Evolutionary conservation across 2,888 invertebrate genomes (phyloP), one percentile per base, ranked within the genome.

Genomic region (Lasioglossum vierecki): DNA sequence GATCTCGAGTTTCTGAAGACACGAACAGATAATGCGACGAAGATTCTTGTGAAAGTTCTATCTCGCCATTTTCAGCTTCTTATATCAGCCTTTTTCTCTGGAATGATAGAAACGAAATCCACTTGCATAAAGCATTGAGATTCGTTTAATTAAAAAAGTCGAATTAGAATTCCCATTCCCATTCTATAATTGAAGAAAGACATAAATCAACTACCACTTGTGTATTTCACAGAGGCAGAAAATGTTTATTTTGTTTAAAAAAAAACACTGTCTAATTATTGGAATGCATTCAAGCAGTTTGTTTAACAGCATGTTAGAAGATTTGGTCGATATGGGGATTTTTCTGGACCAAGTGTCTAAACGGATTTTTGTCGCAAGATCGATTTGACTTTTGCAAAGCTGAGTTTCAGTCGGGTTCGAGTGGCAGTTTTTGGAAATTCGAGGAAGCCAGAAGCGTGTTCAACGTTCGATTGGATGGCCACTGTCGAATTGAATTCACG

Each of bases 401-500:
- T 11, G 26, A 26, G 11, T 60, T 26, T 26, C n/a, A 4, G 26
- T 60, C 60, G 60, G 13, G 5, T 3, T 9, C 26, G 60, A 13
- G 1, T 22, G 13, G 5, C 60, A 8, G 26, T 13, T 39, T 68
- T 39, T 4, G 3, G 68, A 9, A 68, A 39, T 9, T 39, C 39
- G 68, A 22, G 22, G 18, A 68, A 18, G 68, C n/a, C 18, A 39
- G 39, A 68, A 39, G 22, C 22, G 39, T 39, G 35, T 68, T 39
- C 11, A 18, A 68, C 22, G 9, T 39, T 68, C 39, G 70, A 22
- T n/a, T 26, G 44, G 2, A 13, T n/a, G n/a, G 26, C 41, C 77
- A 53, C 72, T 53, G 80, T 84, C 75, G 68, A 88, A 83, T 80
- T 86, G 63, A 71, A 84, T 81, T 71, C 75, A 44, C 60, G 26